Conservation (phyloP, 1,140 invertebrate genomes). For the Drosophila nebulosa region DNA sequence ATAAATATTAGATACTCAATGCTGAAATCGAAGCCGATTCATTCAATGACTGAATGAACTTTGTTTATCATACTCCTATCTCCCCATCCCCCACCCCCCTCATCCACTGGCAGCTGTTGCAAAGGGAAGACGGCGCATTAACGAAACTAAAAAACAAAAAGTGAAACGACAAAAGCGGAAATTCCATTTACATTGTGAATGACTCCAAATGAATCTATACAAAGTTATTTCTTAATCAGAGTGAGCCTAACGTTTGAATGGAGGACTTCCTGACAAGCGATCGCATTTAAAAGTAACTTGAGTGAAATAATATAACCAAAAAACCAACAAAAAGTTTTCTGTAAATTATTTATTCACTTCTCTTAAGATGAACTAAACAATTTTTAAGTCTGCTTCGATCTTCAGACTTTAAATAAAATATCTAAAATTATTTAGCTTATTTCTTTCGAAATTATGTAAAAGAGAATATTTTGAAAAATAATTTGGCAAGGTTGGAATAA, state of each 20-base stretch:
- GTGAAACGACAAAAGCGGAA: background rate
- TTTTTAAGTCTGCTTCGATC: too few species aligned
- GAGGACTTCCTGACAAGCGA: background rate
- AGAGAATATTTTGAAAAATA: too few species aligned
- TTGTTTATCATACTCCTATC: conserved; percentile 8
- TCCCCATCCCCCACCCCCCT: too few species aligned
- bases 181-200: background rate
- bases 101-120: conserved; percentile 2
- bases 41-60: conserved; percentile 13
- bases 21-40: conserved; percentile 38
- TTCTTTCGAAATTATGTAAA: too few species aligned
- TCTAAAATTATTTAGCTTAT: too few species aligned
- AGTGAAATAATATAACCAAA: too few species aligned
- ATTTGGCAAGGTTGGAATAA: too few species aligned
- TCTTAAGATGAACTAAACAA: too few species aligned
- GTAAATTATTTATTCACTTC: too few species aligned
- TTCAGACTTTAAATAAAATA: too few species aligned
- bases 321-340: too few species aligned
- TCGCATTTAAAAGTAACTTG: background rate
- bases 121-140: background rate
- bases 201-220: background rate
- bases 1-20: conserved; percentile 14
- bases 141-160: background rate
- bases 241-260: background rate
- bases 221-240: background rate